Conservation (phyloP, 2,888 invertebrate genomes). For the Melitaea athalia region DNA sequence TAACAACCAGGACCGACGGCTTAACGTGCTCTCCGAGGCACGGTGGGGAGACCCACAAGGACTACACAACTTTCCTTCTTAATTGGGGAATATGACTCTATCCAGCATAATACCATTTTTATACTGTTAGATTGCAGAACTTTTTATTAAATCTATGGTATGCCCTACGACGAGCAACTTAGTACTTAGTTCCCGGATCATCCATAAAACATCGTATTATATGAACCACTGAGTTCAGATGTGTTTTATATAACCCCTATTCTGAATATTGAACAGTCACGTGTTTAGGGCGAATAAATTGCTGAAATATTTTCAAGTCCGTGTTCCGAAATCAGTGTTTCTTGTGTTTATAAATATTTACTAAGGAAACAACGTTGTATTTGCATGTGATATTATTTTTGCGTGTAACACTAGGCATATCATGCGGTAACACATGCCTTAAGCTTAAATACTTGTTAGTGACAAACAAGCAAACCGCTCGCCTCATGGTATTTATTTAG, state of each 20-base stretch:
- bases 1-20: too few species aligned
- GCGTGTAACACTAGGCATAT: too few species aligned
- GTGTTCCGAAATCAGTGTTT: background rate
- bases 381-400: too few species aligned
- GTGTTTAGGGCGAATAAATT: conserved; percentile 23
- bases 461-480: too few species aligned
- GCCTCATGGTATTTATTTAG: too few species aligned
- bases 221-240: conserved; percentile 57
- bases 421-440: too few species aligned
- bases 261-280: conserved; percentile 55
- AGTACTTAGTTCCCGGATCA: conserved; percentile 56
- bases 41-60: too few species aligned
- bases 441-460: too few species aligned
- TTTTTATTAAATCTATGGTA: background rate
- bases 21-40: too few species aligned
- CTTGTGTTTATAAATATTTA: background rate
- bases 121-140: background rate
- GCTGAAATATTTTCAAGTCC: conserved; percentile 4
- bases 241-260: conserved; percentile 60
- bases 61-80: too few species aligned
- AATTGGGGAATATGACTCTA: too few species aligned
- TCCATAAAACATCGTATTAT: conserved; percentile 69
- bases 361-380: background rate
- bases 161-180: conserved; percentile 47
- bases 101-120: background rate